phyloP scores from a whole-genome alignment of 2,888 invertebrate species.

The Yponomeuta evonymella region DNA sequence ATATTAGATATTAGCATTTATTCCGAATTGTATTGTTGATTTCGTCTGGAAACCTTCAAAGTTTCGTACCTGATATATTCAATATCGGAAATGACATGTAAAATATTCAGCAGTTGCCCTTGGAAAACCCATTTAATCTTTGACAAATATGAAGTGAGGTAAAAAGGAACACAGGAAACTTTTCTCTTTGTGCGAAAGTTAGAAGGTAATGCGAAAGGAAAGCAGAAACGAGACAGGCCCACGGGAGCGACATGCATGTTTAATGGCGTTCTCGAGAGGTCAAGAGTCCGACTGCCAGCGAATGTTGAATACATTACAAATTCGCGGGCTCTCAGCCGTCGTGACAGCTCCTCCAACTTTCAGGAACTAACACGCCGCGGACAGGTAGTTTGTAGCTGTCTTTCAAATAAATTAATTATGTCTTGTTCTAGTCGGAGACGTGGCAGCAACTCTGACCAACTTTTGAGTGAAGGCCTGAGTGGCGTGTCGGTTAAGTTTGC shows the following conservation, averaged over 20 bases:
- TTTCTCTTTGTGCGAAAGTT: constrained; percentile 67
- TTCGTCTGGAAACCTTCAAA: neutral
- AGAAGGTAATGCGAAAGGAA: constrained; percentile 55
- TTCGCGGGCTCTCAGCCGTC: constrained; percentile 45
- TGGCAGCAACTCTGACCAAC: constrained; percentile 58
- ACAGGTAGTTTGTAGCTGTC: constrained; percentile 71
- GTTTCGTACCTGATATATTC: neutral
- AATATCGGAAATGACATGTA: neutral
- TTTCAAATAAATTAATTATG: constrained; percentile 72
- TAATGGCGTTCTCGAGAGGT: constrained; percentile 71
- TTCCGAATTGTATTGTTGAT: too few species aligned
- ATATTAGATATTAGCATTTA: too few species aligned
- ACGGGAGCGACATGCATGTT: constrained; percentile 66
- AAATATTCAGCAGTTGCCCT: constrained; percentile 12
- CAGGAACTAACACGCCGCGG: constrained; percentile 51
- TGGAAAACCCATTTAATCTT: constrained; percentile 9
- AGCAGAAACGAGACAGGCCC: constrained; percentile 47
- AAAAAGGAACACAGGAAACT: constrained; percentile 61
- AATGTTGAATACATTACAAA: constrained; percentile 67
- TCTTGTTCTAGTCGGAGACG: constrained; percentile 62
- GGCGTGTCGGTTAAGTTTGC: neutral
- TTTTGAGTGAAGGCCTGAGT: constrained; percentile 44
- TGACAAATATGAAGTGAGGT: constrained; percentile 41
- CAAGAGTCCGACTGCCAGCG: constrained; percentile 61
- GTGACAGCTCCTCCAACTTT: constrained; percentile 38